phyloP scores from a whole-genome alignment of 2,113 vertebrate species.

The Pao palembangensis region DNA sequence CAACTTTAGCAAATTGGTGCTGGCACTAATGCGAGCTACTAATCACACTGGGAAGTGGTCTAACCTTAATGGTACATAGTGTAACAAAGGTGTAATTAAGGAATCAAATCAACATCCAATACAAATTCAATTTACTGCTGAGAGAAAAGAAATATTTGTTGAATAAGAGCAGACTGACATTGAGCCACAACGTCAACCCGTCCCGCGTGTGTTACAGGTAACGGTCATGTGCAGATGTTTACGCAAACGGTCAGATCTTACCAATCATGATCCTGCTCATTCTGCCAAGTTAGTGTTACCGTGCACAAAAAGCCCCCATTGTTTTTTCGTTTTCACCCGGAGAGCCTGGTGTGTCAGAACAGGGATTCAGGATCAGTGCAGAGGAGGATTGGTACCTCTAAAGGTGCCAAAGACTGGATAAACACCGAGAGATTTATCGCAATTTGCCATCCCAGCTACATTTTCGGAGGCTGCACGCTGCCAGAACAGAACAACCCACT shows the following conservation, averaged over 20 bases:
- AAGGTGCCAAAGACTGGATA: slow-evolving; percentile 54
- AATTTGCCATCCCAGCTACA: slow-evolving; percentile 40
- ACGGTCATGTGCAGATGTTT: no score
- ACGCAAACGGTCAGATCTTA: neutral
- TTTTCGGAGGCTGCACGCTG: slow-evolving; percentile 28
- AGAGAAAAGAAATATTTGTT: no score
- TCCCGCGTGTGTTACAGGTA: no score
- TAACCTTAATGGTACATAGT: no score
- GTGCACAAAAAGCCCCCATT: slow-evolving; percentile 45
- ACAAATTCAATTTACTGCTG: no score
- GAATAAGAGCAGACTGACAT: no score
- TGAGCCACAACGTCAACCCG: no score
- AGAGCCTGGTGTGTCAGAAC: slow-evolving; percentile 31
- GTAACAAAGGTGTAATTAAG: no score
- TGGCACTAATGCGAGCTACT: no score
- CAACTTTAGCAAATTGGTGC: no score
- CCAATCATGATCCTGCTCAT: neutral
- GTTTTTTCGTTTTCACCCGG: slow-evolving; percentile 24
- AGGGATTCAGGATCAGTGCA: slow-evolving; percentile 42
- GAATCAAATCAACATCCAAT: no score
- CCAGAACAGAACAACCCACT: slow-evolving; percentile 7
- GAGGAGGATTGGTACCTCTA: slow-evolving; percentile 35
- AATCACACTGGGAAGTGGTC: no score
- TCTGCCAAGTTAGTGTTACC: slow-evolving; percentile 1
- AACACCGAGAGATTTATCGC: slow-evolving; percentile 50